Base-by-base conservation (phyloP, 2,888 invertebrate genomes). In the Chaitophorus viminalis region DNA sequence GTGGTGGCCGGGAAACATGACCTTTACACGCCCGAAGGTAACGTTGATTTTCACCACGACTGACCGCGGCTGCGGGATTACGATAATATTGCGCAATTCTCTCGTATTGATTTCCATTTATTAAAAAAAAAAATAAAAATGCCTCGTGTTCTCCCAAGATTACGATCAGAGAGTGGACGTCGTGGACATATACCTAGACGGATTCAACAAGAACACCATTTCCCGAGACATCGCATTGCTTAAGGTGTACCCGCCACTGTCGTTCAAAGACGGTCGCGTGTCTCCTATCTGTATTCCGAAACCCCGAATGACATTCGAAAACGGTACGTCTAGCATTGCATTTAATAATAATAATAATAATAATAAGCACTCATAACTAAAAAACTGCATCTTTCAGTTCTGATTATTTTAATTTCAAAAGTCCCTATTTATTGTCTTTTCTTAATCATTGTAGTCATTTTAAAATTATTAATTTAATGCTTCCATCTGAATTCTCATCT, bases 251-350 rank as follows among this genome's bases (percentile, higher is more conserved):
- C 89, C 83, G 1, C 89, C 90, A 1, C 88, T 91, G n/a, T 89
- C 85, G 33, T 87, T 91, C 17, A 90, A 90, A 89, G 90, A 90
- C 25, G 89, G 90, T 74, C 90, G 90, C 74, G 90, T 91, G 82
- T 90, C 91, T n/a, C 92, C 92, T 0, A 91, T 91, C 36, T 92
- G 92, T 88, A 90, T 92, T 4, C 92, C 92, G 2, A 89, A 89
- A 31, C 88, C 89, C 1, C 78, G 77, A 21, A 75, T 83, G 3
- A 83, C 88, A 68, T 90, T 89, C 72, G 78, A 88, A 46, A 60
- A 88, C 78, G 90, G 90, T 90, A 89, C 78, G 82, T 31, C 9
- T 31, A 31, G 17, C 1, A 17, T 6, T n/a, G n/a, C n/a, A n/a
- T n/a, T n/a, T 31, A 68, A 72, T 68, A 31, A 39, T 83, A 76